Base-by-base conservation (phyloP, 2,797 vertebrate species). In the Acanthiza pusilla region DNA sequence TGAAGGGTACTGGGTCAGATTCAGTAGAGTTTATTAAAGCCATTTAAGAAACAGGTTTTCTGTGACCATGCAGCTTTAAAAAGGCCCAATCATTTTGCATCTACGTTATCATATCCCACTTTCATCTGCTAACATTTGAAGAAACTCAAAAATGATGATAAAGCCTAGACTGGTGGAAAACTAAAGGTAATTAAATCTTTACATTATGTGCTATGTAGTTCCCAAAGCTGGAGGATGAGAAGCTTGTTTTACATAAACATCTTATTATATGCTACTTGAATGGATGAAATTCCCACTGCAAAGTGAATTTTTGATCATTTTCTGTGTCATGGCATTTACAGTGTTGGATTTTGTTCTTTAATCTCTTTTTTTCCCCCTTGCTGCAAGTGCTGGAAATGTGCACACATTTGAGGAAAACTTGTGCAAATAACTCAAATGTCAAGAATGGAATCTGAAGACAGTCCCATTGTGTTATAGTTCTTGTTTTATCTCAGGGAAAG, bases 391-490 rank as follows among this genome's bases (percentile, higher is more conserved):
- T 88, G 50, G 19, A 90, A 80, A 15, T 1, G 0, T 32, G 29
- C 16, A 77, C 16, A 71, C 36, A 47, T 57, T 36, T 84, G 70
- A 80, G 54, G n/a, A 88, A 80, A 88, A 88, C 38, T 82, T 65
- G 58, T 68, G 61, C 34, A 94, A 96, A 78, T 83, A 85, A 30
- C 65, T 94, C 73, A 89, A 83, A 81, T 78, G 65, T 75, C 73
- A 96, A 50, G 29, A 83, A 67, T 1, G 19, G n/a, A 81, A 57
- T 74, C 38, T 29, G 42, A 88, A 90, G 16, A 30, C 19, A 30
- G 38, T 8, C 5, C 45, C 12, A 7, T 5, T 57, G 34, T 61
- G 30, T 53, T 60, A 66, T 2, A 10, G 11, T 58, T 85, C 40
- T 63, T 79, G 21, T 48, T 88, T 74, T 42, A 77, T 71, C 29